phyloP scores from a whole-genome alignment of 2,797 vertebrate genomes.

The Cyprinodon diabolis region DNA sequence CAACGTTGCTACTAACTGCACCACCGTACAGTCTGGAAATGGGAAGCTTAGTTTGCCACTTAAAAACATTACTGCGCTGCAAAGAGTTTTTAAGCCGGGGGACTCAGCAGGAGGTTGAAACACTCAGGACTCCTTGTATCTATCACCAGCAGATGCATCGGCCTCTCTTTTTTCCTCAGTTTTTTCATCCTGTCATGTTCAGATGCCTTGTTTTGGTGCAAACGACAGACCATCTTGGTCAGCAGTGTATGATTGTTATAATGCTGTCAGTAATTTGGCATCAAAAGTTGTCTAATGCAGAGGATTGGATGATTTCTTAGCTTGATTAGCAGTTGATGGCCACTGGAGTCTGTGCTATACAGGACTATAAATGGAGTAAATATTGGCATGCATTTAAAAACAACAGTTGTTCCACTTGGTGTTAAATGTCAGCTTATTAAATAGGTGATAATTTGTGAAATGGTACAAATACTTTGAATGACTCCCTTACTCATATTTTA shows the following conservation, averaged over 20 bases:
- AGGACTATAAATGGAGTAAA: no score
- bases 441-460: no score
- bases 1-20: no score
- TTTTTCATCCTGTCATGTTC: conserved; percentile 48
- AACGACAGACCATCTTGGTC: conserved; percentile 16
- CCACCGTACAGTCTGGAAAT: not conserved
- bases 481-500: no score
- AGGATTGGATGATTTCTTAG: not conserved
- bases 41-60: conserved; percentile 48
- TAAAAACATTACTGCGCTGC: conserved; percentile 55
- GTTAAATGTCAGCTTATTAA: no score
- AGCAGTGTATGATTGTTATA: not conserved
- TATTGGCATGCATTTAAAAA: no score
- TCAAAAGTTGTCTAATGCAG: not conserved
- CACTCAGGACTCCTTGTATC: conserved; percentile 77
- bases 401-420: no score
- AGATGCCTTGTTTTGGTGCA: conserved; percentile 34
- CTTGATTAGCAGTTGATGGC: not conserved
- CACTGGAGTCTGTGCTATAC: no score
- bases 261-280: not conserved
- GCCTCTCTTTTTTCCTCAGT: conserved; percentile 39
- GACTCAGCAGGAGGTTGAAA: conserved; percentile 67
- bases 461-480: no score
- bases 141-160: conserved; percentile 68
- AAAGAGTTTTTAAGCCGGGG: conserved; percentile 40